phyloP scores from a whole-genome alignment of 1,140 invertebrate species.

The Saccostrea echinata region DNA sequence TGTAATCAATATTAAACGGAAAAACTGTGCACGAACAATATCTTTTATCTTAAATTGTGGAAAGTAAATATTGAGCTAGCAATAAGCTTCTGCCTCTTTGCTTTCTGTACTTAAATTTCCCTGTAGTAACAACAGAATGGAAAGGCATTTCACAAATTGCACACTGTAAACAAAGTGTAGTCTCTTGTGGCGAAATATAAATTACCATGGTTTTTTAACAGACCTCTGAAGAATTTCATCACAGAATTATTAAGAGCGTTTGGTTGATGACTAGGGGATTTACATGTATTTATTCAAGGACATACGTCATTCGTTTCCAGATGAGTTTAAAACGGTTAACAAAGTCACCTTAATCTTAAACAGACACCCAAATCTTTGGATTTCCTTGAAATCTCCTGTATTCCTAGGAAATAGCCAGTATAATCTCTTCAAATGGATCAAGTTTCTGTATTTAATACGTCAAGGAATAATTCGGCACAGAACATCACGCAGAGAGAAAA shows the following conservation, averaged over 20 bases:
- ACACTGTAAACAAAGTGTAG: neutral
- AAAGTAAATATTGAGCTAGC: neutral
- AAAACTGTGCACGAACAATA: neutral
- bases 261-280: neutral
- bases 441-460: neutral
- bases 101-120: neutral
- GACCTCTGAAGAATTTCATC: neutral
- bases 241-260: neutral
- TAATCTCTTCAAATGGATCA: neutral
- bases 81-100: neutral
- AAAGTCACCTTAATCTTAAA: neutral
- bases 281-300: constrained; percentile 1
- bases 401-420: neutral
- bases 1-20: neutral
- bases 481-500: neutral
- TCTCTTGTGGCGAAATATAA: neutral
- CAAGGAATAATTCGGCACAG: neutral
- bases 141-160: neutral
- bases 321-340: neutral
- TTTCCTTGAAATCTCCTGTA: neutral
- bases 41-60: neutral
- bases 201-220: neutral
- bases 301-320: neutral
- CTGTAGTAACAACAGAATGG: neutral
- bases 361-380: neutral